phyloP scores from a whole-genome alignment of 1,140 invertebrate species.

The Paracyclopina nana region DNA sequence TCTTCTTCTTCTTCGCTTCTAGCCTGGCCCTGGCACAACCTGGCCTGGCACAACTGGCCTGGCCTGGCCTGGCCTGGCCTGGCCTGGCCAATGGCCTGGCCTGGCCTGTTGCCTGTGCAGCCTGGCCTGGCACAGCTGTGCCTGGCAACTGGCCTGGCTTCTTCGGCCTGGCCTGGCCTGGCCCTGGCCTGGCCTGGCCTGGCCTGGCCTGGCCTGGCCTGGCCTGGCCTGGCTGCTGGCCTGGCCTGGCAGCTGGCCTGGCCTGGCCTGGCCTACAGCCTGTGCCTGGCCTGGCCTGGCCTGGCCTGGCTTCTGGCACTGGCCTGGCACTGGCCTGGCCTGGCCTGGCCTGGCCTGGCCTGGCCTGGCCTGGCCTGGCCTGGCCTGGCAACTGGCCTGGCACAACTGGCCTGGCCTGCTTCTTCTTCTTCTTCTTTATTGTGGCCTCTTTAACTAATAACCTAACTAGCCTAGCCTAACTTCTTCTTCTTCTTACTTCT shows the following conservation, averaged over 20 bases:
- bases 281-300: conserved; percentile 20
- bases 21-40: conserved; percentile 20
- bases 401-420: conserved; percentile 20
- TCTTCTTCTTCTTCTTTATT: conserved; percentile 18
- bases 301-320: conserved; percentile 20
- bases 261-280: conserved; percentile 20
- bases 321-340: conserved; percentile 20
- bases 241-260: conserved; percentile 19
- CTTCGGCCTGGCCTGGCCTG: conserved; percentile 21
- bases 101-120: conserved; percentile 20
- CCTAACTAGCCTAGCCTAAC: conserved; percentile 21
- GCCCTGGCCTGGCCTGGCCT: conserved; percentile 21
- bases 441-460: conserved; percentile 18
- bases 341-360: conserved; percentile 21
- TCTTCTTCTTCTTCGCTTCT: conserved; percentile 19
- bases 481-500: conserved; percentile 19
- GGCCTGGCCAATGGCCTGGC: conserved; percentile 20
- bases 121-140: conserved; percentile 19
- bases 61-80: too few relatives aligned
- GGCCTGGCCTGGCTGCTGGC: conserved; percentile 20
- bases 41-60: conserved; percentile 21
- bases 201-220: conserved; percentile 21
- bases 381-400: conserved; percentile 20
- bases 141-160: conserved; percentile 21
- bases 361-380: conserved; percentile 21